Conservation (phyloP, 2,888 invertebrate genomes). For the Pyrgus malvae region DNA sequence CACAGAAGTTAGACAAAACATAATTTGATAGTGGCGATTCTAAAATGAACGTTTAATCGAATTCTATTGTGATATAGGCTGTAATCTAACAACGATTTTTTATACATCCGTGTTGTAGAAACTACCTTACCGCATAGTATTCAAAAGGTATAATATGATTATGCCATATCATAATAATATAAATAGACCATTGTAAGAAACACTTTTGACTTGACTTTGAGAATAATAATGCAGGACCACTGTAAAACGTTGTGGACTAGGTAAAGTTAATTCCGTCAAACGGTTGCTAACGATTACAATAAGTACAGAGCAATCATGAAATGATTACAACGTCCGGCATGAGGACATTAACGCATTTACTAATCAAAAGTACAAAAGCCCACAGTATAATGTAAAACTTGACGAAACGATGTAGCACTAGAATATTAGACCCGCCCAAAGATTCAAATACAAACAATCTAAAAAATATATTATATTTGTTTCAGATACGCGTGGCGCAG, state of each 20-base stretch:
- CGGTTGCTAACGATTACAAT: constrained; percentile 59
- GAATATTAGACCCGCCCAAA: background rate
- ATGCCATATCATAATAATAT: no score
- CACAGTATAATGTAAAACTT: constrained; percentile 27
- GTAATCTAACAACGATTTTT: no score
- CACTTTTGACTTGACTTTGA: constrained; percentile 41
- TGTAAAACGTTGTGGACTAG: constrained; percentile 57
- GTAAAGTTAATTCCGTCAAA: constrained; percentile 62
- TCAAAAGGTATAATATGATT: no score
- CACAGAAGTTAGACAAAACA: no score
- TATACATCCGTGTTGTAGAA: no score
- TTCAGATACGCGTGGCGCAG: constrained; percentile 28
- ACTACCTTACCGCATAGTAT: no score
- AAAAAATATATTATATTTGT: constrained; percentile 26
- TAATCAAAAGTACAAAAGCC: constrained; percentile 55
- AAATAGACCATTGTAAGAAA: no score
- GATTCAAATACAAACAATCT: background rate
- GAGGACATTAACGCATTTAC: constrained; percentile 58
- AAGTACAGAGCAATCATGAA: constrained; percentile 69
- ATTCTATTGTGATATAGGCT: no score
- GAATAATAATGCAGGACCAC: constrained; percentile 44
- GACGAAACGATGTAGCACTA: background rate
- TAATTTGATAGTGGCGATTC: no score
- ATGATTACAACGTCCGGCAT: constrained; percentile 73
- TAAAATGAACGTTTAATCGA: no score